Evolutionary conservation across 1,140 invertebrate species (phyloP), one percentile per base, ranked within the genome.

Genomic region (Frieseomelitta varia): DNA sequence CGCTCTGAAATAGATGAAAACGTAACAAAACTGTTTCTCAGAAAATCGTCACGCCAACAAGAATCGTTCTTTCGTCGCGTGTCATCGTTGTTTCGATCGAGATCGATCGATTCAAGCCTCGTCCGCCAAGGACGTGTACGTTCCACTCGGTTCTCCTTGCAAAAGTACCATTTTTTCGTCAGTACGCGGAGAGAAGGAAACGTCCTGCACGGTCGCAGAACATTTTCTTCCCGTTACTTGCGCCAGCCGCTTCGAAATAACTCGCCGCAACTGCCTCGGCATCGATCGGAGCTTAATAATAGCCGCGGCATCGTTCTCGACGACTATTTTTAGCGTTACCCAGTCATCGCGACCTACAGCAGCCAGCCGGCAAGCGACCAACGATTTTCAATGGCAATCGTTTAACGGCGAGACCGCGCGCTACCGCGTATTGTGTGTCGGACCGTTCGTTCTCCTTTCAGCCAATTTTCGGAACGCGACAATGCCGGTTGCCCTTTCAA

Each of bases 301-400:
- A 89, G 88, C 81, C 65, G 74, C 81, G 87, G 88, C 85, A 89
- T 89, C 88, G 87, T 89, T 89, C 87, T 53, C 68, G 30, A 24
- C 79, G 77, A 90, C 89, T 91, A 91, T 91, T 90, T 91, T 90
- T 90, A 91, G 84, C 81, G 81, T 85, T 81, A 87, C 87, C 87
- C 80, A 90, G 90, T 91, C 90, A 90, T 85, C 85, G 89, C 88
- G 89, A 91, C 89, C 90, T 85, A 91, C 89, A 90, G 85, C 76
- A 79, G 76, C 71, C 76, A 79, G 76, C 71, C 74, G 58, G 39
- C 88, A 72, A 79, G 73, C 85, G 72, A 79, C 74, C 63, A 78
- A 61, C 69, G 67, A 89, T 86, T 91, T 91, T 91, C 90, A 91
- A 91, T 91, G 90, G 90, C 90, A 90, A 85, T 86, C 68, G 75